Percentiles rank a stretch among this genome's conserved stretches.
Conservation (phyloP, 92 coral and sea anemone genomes). For the Paramuricea clavata region DNA sequence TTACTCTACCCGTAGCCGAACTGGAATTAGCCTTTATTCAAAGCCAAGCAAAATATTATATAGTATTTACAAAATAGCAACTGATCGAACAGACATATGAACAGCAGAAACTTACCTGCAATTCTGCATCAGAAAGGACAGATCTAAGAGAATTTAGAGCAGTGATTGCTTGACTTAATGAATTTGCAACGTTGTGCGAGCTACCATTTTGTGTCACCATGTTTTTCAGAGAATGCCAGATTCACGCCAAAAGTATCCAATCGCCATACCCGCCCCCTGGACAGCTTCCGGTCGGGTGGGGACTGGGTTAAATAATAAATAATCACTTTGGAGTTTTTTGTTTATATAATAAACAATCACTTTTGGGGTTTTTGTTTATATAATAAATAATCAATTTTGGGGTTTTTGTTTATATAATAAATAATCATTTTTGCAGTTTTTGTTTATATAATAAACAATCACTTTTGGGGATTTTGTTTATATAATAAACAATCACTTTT, state of each 20-base stretch:
- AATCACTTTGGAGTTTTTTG: too few species aligned
- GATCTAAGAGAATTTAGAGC: constrained; percentile 4
- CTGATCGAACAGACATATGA: background rate
- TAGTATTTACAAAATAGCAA: too few species aligned
- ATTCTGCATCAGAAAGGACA: background rate
- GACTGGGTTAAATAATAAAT: background rate
- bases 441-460: too few species aligned
- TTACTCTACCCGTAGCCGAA: background rate
- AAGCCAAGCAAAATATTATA: too few species aligned
- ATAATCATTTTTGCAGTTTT: too few species aligned
- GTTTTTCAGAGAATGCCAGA: background rate
- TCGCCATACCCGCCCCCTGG: background rate
- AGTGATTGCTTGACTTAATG: background rate
- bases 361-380: background rate
- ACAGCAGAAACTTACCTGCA: background rate
- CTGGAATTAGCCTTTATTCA: background rate
- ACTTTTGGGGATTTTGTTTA: too few species aligned
- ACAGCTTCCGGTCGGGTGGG: too few species aligned
- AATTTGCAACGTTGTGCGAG: background rate
- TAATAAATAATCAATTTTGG: background rate
- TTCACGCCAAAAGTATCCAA: background rate
- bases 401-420: background rate
- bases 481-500: background rate
- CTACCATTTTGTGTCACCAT: background rate
- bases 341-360: background rate